Base-by-base conservation (phyloP, 2,797 vertebrate species). In the Pteronotus mesoamericanus region DNA sequence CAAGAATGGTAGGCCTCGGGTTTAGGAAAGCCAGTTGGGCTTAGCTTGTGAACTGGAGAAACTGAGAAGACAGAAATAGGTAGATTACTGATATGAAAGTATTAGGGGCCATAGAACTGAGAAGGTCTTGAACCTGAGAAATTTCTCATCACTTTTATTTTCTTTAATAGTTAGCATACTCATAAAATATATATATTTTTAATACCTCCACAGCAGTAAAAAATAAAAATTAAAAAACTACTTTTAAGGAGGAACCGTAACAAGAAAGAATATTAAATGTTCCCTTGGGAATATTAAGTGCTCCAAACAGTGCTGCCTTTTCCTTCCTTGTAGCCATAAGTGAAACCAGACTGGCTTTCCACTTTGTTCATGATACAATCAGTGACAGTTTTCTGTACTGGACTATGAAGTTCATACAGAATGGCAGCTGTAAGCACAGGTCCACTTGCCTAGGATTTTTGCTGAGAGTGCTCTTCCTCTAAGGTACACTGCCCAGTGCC, bases 41-140 rank as follows among this genome's bases (percentile, higher is more conserved):
- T 72, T 42, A 75, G 42, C 22, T 44, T 51, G 72, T 79, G 37
- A 86, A 53, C 55, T 88, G 39, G 74, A 82, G 82, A 90, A 75
- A 87, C 72, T 42, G 53, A 96, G 85, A 59, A 64, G 89, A 16
- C 64, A 48, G 39, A 95, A 94, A 46, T 44, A 89, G 53, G 39
- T 90, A n/a, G 51, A 48, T 34, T 87, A 86, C 46, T 83, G 68
- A 89, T 94, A 88, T 83, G 85, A 51, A 91, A 89, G 14, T 90
- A 34, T 55, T 89, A 75, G 10, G 86, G 71, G 11, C 87, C 87
- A 42, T 11, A 78, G 86, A 93, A 16, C 57, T 55, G 39, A 89
- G 44, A 96, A 79, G 46, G 42, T 61, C 53, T 5, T 68, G 22
- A 91, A 71, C 55, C 77, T 86, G 12, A 51, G 66, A 90, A 89